These are phyloP conservation scores for Oscheius sp. DNA, from an alignment of 1,140 invertebrate genomes.

Conservation along the genomic window DNA sequence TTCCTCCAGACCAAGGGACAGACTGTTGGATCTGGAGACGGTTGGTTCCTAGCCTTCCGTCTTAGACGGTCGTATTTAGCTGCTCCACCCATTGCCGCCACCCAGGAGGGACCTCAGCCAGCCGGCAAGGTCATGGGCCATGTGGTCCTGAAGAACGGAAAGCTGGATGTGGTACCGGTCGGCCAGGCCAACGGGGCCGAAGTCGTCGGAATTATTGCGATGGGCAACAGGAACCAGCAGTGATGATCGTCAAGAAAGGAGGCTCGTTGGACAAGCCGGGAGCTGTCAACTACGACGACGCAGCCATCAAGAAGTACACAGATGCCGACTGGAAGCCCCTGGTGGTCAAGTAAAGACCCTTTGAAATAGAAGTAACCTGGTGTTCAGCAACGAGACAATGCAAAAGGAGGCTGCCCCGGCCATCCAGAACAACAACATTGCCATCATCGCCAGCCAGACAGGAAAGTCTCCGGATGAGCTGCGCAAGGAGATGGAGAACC, in stretches of 20 bases:
- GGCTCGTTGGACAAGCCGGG: not conserved
- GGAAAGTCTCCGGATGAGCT: not conserved
- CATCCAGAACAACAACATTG: not conserved
- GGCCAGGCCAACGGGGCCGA: not conserved
- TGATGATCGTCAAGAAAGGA: not conserved
- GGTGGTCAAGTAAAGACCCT: no score
- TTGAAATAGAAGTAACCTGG: no score
- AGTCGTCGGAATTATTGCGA: not conserved
- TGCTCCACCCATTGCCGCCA: not conserved
- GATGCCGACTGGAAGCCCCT: not conserved
- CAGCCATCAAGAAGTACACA: not conserved
- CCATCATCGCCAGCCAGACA: not conserved
- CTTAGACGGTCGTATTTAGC: no score
- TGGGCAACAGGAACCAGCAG: not conserved
- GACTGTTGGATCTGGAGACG: not conserved
- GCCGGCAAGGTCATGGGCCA: not conserved
- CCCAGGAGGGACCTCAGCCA: not conserved
- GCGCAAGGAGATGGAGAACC: not conserved
- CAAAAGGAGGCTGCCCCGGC: not conserved
- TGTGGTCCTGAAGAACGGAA: not conserved
- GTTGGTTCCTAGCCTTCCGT: no score
- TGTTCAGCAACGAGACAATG: not conserved
- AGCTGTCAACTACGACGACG: not conserved
- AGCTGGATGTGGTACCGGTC: not conserved
- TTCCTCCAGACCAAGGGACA: constrained; percentile 1